Conservation (phyloP, 1,140 invertebrate genomes). For the Rhyzopertha dominica region DNA sequence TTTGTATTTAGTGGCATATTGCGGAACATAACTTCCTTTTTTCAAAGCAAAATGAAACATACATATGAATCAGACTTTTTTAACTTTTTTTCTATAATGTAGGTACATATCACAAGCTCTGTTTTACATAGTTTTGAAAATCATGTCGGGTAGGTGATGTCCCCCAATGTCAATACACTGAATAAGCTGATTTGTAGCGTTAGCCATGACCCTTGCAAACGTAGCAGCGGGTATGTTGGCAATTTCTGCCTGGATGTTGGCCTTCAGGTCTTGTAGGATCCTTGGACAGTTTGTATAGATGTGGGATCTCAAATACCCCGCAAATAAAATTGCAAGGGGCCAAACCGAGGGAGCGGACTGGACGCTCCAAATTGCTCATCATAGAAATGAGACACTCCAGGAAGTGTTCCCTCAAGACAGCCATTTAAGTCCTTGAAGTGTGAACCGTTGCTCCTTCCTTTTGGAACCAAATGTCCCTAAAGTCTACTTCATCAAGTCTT, state of each 20-base stretch:
- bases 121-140: neutral
- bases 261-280: conserved; percentile 29
- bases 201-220: neutral
- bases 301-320: conserved; percentile 23
- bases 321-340: conserved; percentile 36
- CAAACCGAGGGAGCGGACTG: conserved; percentile 38
- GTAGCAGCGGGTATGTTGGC: conserved; percentile 8
- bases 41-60: too few relatives aligned
- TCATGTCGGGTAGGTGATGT: neutral
- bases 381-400: conserved; percentile 21
- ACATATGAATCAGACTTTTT: too few relatives aligned
- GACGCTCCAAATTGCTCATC: conserved; percentile 28
- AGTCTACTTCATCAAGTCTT: conserved; percentile 1
- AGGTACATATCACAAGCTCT: conserved; percentile 42
- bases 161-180: conserved; percentile 3
- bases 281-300: conserved; percentile 26
- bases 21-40: too few relatives aligned
- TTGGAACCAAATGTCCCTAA: conserved; percentile 4
- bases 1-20: too few relatives aligned
- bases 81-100: conserved; percentile 52
- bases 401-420: conserved; percentile 19
- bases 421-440: conserved; percentile 7
- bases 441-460: neutral
- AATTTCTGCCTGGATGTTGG: conserved; percentile 23
- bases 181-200: neutral